Conservation (phyloP, 2,797 vertebrate species). For the Lagocephalus sceleratus region DNA sequence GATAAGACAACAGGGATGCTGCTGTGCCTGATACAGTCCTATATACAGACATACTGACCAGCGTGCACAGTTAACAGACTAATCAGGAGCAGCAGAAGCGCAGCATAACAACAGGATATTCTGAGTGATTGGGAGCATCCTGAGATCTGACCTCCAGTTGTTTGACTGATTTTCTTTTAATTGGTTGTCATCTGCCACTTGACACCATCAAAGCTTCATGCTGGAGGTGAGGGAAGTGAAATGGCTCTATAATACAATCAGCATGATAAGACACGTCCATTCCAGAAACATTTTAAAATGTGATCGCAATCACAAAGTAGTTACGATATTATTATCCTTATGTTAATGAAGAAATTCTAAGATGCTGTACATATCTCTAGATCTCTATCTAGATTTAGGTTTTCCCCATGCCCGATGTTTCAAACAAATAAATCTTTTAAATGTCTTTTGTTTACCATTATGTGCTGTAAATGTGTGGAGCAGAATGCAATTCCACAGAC, state of each 20-base stretch:
- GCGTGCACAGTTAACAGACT: slow-evolving; percentile 46
- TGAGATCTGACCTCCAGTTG: slow-evolving; percentile 77
- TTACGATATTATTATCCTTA: slow-evolving; percentile 46
- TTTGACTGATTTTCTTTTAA: slow-evolving; percentile 78
- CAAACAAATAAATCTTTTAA: not conserved
- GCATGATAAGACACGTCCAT: slow-evolving; percentile 44
- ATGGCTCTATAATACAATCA: slow-evolving; percentile 48
- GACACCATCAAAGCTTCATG: slow-evolving; percentile 69
- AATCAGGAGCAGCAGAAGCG: slow-evolving; percentile 57
- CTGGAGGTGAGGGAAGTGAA: slow-evolving; percentile 68
- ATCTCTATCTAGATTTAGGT: slow-evolving; percentile 2
- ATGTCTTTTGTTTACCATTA: slow-evolving; percentile 5
- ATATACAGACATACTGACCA: slow-evolving; percentile 35
- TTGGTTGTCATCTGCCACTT: slow-evolving; percentile 75
- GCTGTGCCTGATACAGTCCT: slow-evolving; percentile 13
- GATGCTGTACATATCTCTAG: slow-evolving; percentile 12
- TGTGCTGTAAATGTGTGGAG: slow-evolving; percentile 19
- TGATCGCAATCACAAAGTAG: slow-evolving; percentile 59
- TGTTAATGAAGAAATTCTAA: slow-evolving; percentile 55
- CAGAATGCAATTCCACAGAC: slow-evolving; percentile 20
- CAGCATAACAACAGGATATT: slow-evolving; percentile 70
- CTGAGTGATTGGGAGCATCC: slow-evolving; percentile 76
- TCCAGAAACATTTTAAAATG: slow-evolving; percentile 47
- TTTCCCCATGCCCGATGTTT: slow-evolving; percentile 4
- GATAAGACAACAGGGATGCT: slow-evolving; percentile 32